These are phyloP conservation scores for Apostichopus californicus DNA, from an alignment of 35 echinoderm and acorn worm genomes.

Conservation along the genomic window DNA sequence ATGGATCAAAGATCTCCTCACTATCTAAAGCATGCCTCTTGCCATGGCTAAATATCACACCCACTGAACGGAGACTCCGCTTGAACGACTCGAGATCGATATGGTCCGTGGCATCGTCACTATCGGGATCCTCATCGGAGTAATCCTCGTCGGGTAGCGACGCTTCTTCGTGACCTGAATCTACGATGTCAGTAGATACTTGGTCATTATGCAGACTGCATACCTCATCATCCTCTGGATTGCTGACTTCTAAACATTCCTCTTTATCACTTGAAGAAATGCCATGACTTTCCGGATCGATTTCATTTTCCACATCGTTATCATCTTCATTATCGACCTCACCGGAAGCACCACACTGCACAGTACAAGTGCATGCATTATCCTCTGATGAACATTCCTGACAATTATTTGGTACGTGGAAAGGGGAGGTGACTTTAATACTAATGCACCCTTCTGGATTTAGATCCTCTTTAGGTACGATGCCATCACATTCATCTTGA, in stretches of 20 bases:
- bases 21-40: constrained; percentile 24
- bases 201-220: too few relatives aligned
- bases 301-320: too few relatives aligned
- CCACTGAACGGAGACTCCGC: not conserved
- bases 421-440: not conserved
- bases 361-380: not conserved
- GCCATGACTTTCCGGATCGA: not conserved
- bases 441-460: not conserved
- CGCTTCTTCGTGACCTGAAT: not conserved
- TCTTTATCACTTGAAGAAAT: not conserved
- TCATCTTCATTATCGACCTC: not conserved
- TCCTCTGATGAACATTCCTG: not conserved
- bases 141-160: not conserved
- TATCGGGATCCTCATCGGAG: constrained; percentile 4
- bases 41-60: constrained; percentile 22
- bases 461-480: not conserved
- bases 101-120: not conserved
- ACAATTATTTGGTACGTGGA: not conserved
- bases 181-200: too few relatives aligned
- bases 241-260: not conserved
- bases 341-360: not conserved
- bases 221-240: not conserved
- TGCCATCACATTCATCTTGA: not conserved
- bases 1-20: constrained; percentile 53
- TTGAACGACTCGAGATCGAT: constrained; percentile 33